A percentile compares a stretch with the other conserved stretches of the same genome.
Conservation (phyloP, 2,888 invertebrate species). For the Idaea straminata region DNA sequence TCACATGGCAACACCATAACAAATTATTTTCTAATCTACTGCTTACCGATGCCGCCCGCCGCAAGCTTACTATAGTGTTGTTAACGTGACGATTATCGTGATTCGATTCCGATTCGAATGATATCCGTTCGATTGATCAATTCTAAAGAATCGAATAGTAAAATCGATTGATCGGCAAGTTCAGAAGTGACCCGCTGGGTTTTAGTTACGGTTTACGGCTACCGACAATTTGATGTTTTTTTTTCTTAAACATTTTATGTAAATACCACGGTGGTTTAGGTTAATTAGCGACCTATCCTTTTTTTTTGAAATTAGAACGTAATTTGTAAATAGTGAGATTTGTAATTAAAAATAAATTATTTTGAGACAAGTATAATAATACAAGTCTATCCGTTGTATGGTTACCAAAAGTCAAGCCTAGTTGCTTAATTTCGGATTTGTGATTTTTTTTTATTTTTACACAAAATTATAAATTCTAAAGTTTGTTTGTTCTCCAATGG, state of each 20-base stretch:
- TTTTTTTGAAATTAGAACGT: neutral
- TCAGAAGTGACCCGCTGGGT: conserved; percentile 1
- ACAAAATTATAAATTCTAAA: too few relatives aligned
- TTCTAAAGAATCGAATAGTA: neutral
- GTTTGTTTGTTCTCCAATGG: too few relatives aligned
- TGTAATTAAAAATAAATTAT: too few relatives aligned
- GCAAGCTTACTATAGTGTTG: neutral
- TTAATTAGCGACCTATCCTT: neutral
- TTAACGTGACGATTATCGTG: conserved; percentile 25
- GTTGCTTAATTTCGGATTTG: too few relatives aligned
- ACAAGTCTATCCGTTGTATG: too few relatives aligned
- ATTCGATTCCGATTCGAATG: conserved; percentile 5
- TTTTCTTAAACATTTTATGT: conserved; percentile 17
- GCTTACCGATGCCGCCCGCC: neutral
- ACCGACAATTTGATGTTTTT: neutral
- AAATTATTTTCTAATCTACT: neutral
- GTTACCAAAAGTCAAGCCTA: too few relatives aligned
- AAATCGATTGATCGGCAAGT: conserved; percentile 23
- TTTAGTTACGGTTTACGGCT: neutral
- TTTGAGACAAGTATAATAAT: too few relatives aligned
- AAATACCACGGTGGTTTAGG: neutral
- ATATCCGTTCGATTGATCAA: neutral
- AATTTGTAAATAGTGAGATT: neutral
- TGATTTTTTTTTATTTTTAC: too few relatives aligned
- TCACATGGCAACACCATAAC: neutral